Percentiles rank a stretch among this genome's conserved stretches.
Evolutionary conservation across 2,113 vertebrate species (phyloP).

Genomic region (Labeo rohita): DNA sequence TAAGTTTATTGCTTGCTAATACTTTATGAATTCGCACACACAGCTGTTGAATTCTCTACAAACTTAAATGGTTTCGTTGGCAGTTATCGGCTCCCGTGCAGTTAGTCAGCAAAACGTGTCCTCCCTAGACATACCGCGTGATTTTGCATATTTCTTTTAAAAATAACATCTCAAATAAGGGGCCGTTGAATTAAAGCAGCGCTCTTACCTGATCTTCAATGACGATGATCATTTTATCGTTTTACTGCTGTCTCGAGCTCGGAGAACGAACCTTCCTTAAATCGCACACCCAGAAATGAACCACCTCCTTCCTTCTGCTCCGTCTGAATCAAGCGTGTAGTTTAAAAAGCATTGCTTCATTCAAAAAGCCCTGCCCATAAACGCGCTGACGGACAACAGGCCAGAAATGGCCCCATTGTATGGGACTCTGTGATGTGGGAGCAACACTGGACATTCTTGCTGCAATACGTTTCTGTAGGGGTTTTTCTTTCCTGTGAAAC

Average conservation of each 20-base stretch:
- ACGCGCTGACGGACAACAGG: neutral
- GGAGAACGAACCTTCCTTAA: neutral
- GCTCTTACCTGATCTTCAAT: constrained; percentile 36
- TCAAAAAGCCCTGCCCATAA: neutral
- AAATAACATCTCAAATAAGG: too few relatives aligned
- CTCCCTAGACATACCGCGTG: neutral
- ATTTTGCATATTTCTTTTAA: neutral
- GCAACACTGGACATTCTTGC: neutral
- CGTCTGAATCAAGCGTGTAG: neutral
- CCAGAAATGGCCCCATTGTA: neutral
- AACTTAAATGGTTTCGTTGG: neutral
- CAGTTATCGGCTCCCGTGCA: neutral
- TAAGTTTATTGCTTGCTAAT: neutral
- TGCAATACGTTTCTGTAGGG: neutral
- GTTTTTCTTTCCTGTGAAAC: neutral
- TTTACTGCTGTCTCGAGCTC: neutral
- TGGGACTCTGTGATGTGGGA: neutral
- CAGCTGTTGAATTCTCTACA: neutral
- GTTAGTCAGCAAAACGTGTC: constrained; percentile 30
- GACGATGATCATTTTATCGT: constrained; percentile 5
- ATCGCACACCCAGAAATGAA: neutral
- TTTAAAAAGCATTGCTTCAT: neutral
- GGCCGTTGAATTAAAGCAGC: neutral
- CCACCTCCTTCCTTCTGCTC: neutral
- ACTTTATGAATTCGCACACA: neutral